A percentile compares a stretch with the other conserved stretches of the same genome.
These are phyloP conservation scores for Lepilemur ruficaudatus DNA, from an alignment of 2,797 vertebrate genomes.

Conservation along the genomic window DNA sequence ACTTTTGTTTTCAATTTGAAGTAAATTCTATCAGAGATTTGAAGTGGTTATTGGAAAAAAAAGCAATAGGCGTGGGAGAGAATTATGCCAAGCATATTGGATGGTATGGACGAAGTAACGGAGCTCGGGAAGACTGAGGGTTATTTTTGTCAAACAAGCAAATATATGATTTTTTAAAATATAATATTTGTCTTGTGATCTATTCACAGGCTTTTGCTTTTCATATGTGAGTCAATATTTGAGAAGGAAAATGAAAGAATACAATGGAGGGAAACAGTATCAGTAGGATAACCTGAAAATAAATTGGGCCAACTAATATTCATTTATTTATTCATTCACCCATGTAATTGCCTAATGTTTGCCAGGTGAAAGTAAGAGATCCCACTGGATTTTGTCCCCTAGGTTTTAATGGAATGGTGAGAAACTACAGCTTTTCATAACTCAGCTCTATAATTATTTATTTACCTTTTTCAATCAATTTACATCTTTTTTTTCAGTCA, in stretches of 20 bases:
- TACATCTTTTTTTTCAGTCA: background rate
- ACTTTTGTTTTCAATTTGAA: background rate
- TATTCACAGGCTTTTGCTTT: slow-evolving; percentile 10
- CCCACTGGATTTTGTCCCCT: background rate
- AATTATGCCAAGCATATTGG: background rate
- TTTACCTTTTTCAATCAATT: background rate
- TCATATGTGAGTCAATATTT: background rate
- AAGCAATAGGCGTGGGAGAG: background rate
- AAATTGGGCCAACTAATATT: background rate
- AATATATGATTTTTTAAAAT: background rate
- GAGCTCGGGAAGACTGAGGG: background rate
- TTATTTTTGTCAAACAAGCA: background rate
- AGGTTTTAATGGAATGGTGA: background rate
- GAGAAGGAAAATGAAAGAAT: background rate
- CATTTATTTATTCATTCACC: background rate
- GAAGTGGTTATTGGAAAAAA: background rate
- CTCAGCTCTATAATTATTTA: background rate
- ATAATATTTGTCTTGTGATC: background rate
- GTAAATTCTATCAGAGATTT: background rate
- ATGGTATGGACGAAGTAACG: background rate
- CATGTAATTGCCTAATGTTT: background rate
- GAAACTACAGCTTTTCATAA: slow-evolving; percentile 13
- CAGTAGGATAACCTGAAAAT: background rate
- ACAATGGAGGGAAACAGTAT: background rate
- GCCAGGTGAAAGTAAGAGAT: background rate